A percentile compares a stretch with the other conserved stretches of the same genome.
Conservation (phyloP, 2,113 vertebrate genomes). For the Stercorarius parasiticus region DNA sequence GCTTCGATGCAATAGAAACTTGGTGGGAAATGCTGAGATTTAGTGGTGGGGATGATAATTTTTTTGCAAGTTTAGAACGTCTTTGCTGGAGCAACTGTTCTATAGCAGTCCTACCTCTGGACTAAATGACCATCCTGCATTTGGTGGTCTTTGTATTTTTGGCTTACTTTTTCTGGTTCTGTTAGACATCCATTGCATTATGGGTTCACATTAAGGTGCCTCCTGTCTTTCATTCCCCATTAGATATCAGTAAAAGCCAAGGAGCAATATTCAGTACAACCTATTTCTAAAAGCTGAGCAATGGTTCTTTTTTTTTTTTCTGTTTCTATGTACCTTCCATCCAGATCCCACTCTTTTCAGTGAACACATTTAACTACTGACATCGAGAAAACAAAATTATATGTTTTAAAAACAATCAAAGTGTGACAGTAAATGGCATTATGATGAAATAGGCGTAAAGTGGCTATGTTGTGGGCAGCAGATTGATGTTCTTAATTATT, state of each 20-base stretch:
- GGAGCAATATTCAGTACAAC: background rate
- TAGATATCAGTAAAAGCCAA: background rate
- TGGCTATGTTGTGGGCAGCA: background rate
- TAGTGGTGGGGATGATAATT: background rate
- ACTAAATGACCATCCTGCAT: background rate
- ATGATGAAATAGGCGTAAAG: background rate
- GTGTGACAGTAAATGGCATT: constrained; percentile 18
- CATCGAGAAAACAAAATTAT: constrained; percentile 14
- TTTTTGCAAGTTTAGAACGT: background rate
- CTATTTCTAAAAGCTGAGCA: background rate
- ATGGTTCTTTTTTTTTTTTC: background rate
- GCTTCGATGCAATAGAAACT: background rate
- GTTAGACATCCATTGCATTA: background rate
- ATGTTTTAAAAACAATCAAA: background rate
- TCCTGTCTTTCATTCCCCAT: background rate
- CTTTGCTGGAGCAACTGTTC: background rate
- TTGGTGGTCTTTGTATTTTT: background rate
- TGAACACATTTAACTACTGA: background rate
- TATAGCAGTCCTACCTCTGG: background rate
- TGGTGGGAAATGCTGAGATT: background rate
- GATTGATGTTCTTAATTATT: constrained; percentile 49
- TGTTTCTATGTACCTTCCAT: background rate
- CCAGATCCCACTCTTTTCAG: background rate
- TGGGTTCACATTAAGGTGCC: background rate
- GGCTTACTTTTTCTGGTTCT: background rate